These are phyloP conservation scores for Phortica okadai DNA, from an alignment of 2,888 invertebrate genomes.

Conservation along the genomic window DNA sequence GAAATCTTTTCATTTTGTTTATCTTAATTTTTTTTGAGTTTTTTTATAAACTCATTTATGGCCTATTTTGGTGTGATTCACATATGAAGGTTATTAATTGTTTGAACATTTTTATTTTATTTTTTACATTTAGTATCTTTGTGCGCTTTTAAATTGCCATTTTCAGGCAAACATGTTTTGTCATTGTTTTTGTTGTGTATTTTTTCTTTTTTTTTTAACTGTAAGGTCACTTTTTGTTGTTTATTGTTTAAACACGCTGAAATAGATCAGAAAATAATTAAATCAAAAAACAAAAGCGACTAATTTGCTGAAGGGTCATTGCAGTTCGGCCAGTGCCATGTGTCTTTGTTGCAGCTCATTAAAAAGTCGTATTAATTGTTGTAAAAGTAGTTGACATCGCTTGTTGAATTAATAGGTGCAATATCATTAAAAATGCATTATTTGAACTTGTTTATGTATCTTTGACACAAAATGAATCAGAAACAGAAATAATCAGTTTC, in stretches of 20 bases:
- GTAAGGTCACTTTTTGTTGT: background rate
- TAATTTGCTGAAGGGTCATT: too few species aligned
- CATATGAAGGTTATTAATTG: slow-evolving; percentile 18
- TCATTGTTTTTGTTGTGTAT: background rate
- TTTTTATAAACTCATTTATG: background rate
- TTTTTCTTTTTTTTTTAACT: background rate
- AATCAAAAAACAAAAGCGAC: too few species aligned
- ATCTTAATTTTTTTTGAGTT: background rate
- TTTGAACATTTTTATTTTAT: slow-evolving; percentile 12
- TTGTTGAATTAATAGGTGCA: too few species aligned
- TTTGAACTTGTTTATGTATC: too few species aligned
- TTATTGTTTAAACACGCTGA: background rate
- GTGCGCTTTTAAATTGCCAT: slow-evolving; percentile 6
- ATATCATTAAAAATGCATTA: too few species aligned
- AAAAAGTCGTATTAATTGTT: too few species aligned
- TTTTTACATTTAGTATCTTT: slow-evolving; percentile 14
- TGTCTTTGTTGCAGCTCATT: too few species aligned
- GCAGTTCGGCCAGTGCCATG: too few species aligned
- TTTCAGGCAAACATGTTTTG: slow-evolving; percentile 15
- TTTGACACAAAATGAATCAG: too few species aligned
- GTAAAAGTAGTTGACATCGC: too few species aligned
- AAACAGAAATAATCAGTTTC: too few species aligned
- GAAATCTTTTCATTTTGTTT: slow-evolving; percentile 8
- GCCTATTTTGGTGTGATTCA: slow-evolving; percentile 22
- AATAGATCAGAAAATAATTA: background rate